A percentile compares a stretch with the other conserved stretches of the same genome.
Conservation (phyloP, 2,113 vertebrate genomes). For the Ascaphus truei region DNA sequence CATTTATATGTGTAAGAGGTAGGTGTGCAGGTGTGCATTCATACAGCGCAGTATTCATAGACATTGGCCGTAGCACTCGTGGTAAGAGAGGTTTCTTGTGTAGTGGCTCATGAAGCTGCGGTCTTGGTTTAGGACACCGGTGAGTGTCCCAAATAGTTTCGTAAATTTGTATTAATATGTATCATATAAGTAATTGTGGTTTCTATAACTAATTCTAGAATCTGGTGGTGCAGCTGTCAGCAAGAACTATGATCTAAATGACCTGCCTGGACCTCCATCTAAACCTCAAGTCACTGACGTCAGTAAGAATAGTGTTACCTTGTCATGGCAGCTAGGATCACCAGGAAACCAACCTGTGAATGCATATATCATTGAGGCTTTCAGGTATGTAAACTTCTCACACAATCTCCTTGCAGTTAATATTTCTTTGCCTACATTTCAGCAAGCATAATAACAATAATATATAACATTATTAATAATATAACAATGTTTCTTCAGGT, state of each 20-base stretch:
- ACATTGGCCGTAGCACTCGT: no score
- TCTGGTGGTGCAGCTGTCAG: slow-evolving; percentile 69
- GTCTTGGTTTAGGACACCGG: no score
- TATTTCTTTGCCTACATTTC: no score
- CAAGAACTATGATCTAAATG: slow-evolving; percentile 81
- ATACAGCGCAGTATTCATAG: no score
- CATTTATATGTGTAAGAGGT: no score
- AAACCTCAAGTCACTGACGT: slow-evolving; percentile 97
- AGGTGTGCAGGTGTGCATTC: no score
- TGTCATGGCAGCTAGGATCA: slow-evolving; percentile 89
- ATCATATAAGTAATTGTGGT: neutral
- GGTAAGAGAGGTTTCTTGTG: no score
- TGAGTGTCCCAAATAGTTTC: no score
- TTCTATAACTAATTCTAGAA: slow-evolving; percentile 77
- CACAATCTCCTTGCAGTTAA: slow-evolving; percentile 20
- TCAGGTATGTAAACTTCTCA: slow-evolving; percentile 74
- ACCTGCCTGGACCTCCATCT: slow-evolving; percentile 90
- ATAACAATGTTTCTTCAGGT: no score
- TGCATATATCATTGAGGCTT: slow-evolving; percentile 94
- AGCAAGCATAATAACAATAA: no score
- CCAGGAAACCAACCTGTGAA: slow-evolving; percentile 77
- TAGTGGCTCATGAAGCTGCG: no score
- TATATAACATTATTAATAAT: no score
- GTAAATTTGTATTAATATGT: neutral
- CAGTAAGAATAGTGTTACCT: slow-evolving; percentile 92